Evolutionary conservation across 2,888 invertebrate species (phyloP).

Genomic region (Perithous albicinctus): DNA sequence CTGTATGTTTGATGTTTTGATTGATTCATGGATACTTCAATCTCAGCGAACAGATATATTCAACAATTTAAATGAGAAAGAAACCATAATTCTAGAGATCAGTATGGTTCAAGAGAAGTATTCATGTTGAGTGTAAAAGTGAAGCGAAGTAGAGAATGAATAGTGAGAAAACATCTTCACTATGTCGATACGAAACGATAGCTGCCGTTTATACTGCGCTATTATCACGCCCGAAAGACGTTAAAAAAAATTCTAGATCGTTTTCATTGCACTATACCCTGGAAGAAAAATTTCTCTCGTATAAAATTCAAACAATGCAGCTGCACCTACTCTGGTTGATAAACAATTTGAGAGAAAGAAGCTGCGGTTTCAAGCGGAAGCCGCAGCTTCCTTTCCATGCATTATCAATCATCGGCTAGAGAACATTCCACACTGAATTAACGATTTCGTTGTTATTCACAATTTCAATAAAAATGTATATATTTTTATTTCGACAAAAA

Average conservation of each 20-base stretch:
- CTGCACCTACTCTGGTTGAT: constrained; percentile 31
- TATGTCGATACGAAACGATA: neutral
- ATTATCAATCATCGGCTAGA: too few relatives aligned
- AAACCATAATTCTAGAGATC: neutral
- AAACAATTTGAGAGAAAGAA: constrained; percentile 10
- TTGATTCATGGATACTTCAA: neutral
- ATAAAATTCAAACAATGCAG: constrained; percentile 21
- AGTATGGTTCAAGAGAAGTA: neutral
- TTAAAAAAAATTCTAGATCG: constrained; percentile 9
- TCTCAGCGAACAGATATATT: neutral
- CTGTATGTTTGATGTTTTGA: neutral
- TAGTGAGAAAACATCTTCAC: neutral
- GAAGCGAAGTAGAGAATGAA: neutral
- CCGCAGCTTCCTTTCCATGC: too few relatives aligned
- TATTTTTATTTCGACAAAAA: too few relatives aligned
- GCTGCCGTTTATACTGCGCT: neutral
- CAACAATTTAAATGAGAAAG: neutral
- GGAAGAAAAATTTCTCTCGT: constrained; percentile 1
- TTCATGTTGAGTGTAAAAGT: neutral
- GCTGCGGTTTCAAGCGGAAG: too few relatives aligned
- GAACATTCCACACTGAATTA: too few relatives aligned
- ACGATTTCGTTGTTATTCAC: too few relatives aligned
- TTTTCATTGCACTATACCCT: neutral
- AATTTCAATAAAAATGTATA: too few relatives aligned
- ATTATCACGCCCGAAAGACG: neutral